These are phyloP conservation scores for Dynastes grantii DNA, from an alignment of 2,888 invertebrate genomes.

Conservation along the genomic window DNA sequence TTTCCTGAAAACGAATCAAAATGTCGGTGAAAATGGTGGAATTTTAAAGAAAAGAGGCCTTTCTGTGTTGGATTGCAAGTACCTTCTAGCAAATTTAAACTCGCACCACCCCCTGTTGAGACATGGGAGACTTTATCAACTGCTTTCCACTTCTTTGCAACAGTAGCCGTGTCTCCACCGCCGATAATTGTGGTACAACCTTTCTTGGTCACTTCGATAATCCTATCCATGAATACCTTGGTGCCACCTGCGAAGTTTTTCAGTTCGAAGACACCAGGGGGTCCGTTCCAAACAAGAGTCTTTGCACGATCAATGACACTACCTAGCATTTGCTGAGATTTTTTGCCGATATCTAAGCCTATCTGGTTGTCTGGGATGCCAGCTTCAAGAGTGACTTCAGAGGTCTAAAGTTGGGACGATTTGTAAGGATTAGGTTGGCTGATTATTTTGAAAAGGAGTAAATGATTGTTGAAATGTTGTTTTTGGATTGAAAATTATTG, in stretches of 20 bases:
- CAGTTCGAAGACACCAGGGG: constrained; percentile 98
- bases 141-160: constrained; percentile 96
- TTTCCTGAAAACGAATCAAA: constrained; percentile 74
- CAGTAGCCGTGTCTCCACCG: constrained; percentile 94
- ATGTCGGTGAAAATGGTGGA: background rate
- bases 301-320: constrained; percentile 91
- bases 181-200: constrained; percentile 94
- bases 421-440: background rate
- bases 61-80: constrained; percentile 55
- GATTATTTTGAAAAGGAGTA: background rate
- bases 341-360: constrained; percentile 96
- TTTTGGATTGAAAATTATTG: constrained; percentile 1
- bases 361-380: constrained; percentile 96
- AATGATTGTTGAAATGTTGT: background rate
- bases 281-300: constrained; percentile 99
- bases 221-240: constrained; percentile 93
- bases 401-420: constrained; percentile 68
- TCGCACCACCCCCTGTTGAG: constrained; percentile 94
- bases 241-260: constrained; percentile 95
- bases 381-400: constrained; percentile 81
- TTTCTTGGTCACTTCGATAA: constrained; percentile 88
- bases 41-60: no score
- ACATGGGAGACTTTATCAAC: constrained; percentile 97
- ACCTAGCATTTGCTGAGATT: constrained; percentile 85
- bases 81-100: constrained; percentile 92